Base-by-base conservation (phyloP, 2,888 invertebrate species). In the Leucophenga maculata region DNA sequence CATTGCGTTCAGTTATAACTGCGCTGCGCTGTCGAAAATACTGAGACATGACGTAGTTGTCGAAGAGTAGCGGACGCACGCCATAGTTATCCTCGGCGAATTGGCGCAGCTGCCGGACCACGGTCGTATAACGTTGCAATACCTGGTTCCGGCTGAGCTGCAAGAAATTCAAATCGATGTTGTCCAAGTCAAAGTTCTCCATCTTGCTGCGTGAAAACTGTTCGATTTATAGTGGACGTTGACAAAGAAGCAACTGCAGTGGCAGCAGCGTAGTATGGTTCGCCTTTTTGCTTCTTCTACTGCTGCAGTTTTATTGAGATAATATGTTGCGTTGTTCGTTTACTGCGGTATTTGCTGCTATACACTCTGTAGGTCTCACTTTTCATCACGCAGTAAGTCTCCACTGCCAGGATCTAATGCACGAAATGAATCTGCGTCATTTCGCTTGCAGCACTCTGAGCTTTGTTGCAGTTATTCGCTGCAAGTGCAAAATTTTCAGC, bases 41-140 rank as follows among this genome's bases (percentile, higher is more conserved):
- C 74, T 91, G 89, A 77, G 89, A 86, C 73, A 92, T 92, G 59
- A 88, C 80, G 74, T 93, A 89, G 85, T 90, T 87, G 75, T 91
- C 90, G 74, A 94, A 92, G 84, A 93, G 92, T 48, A 90, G 88
- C 72, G 93, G 92, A 50, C 89, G 90, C 75, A 94, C 88, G 65
- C 92, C 91, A 75, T 91, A 89, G 20, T 80, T 83, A 67, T 90
- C 88, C 74, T 88, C 89, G 69, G 92, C 93, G 80, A 91, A 89
- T 74, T 89, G 88, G 77, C 90, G 91, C 54, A 94, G 86, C 78
- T 90, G 89, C 74, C 90, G 89, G 65, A 94, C 89, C 75, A 91
- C 90, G 76, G 90, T 88, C 68, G 90, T 89, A 86, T 93, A 91
- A 73, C 90, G 89, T 73, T 87, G 84, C 72, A 91, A 76, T 55